Conservation (phyloP, 2,113 vertebrate genomes). For the Corythoichthys intestinalis region DNA sequence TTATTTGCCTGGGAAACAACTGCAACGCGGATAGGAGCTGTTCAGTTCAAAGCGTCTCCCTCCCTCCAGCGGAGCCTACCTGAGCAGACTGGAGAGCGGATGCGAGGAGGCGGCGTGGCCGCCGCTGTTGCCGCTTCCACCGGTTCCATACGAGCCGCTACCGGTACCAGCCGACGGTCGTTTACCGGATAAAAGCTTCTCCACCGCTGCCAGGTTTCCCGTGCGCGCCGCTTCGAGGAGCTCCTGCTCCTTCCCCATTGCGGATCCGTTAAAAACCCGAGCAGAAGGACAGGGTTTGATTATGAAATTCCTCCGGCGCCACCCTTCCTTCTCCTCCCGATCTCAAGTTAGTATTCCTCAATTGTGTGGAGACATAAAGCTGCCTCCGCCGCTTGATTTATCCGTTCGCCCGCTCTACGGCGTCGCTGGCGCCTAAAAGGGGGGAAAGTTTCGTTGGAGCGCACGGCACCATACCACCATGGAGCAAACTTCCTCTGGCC, state of each 20-base stretch:
- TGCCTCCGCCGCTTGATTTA: conserved; percentile 32
- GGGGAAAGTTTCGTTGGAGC: conserved; percentile 67
- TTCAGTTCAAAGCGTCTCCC: conserved; percentile 2
- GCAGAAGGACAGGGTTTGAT: conserved; percentile 41
- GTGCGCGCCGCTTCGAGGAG: conserved; percentile 93
- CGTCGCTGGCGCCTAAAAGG: conserved; percentile 43
- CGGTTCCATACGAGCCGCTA: conserved; percentile 64
- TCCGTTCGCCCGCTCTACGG: conserved; percentile 45
- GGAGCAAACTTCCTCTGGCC: conserved; percentile 76
- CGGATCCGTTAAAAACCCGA: conserved; percentile 36
- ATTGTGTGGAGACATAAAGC: conserved; percentile 20
- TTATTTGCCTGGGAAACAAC: background rate
- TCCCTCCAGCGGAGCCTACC: conserved; percentile 64
- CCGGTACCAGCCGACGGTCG: conserved; percentile 79
- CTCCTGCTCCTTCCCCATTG: conserved; percentile 97
- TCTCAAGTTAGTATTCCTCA: conserved; percentile 47
- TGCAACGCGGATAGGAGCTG: background rate
- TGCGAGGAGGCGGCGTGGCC: conserved; percentile 76
- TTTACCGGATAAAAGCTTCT: conserved; percentile 91
- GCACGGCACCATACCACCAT: conserved; percentile 51
- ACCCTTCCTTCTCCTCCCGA: conserved; percentile 22
- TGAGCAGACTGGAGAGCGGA: conserved; percentile 89
- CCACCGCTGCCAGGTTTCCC: conserved; percentile 89
- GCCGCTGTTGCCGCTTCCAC: conserved; percentile 66
- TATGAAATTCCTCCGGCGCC: conserved; percentile 48